Conservation (phyloP, 2,113 vertebrate species). For the Pteronura brasiliensis region DNA sequence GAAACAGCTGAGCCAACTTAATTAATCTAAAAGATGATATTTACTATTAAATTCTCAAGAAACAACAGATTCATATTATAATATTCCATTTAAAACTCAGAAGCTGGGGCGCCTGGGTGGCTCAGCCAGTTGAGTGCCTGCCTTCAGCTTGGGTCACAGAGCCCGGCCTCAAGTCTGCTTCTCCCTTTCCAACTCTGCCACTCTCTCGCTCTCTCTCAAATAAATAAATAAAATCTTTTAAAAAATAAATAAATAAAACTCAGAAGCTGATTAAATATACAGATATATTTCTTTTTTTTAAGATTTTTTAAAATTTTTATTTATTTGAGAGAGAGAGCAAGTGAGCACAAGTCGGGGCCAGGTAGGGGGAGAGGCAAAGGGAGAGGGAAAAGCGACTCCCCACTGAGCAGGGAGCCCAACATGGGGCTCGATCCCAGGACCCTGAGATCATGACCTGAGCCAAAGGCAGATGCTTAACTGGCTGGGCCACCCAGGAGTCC, state of each 20-base stretch:
- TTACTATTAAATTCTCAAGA: constrained; percentile 14
- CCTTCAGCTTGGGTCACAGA: too few relatives aligned
- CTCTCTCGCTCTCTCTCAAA: too few relatives aligned
- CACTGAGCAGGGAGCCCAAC: neutral
- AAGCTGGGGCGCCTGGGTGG: neutral
- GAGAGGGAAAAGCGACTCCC: neutral
- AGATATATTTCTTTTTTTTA: neutral
- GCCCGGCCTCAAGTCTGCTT: too few relatives aligned
- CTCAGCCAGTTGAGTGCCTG: too few relatives aligned
- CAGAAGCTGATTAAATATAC: neutral
- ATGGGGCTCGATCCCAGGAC: neutral
- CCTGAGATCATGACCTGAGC: neutral
- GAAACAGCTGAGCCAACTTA: neutral
- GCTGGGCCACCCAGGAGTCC: neutral
- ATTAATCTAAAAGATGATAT: neutral
- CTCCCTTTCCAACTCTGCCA: too few relatives aligned
- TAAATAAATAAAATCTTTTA: too few relatives aligned
- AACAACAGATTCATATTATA: neutral
- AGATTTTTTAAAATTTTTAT: neutral
- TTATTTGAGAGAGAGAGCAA: neutral
- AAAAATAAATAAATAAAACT: neutral
- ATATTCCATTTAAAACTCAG: constrained; percentile 20
- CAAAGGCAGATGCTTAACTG: neutral
- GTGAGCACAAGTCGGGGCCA: fast-evolving
- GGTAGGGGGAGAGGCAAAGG: neutral